Evolutionary conservation across 2,797 vertebrate species (phyloP), one percentile per base, ranked within the genome.

Genomic region (Odontamblyopus lacepedii): DNA sequence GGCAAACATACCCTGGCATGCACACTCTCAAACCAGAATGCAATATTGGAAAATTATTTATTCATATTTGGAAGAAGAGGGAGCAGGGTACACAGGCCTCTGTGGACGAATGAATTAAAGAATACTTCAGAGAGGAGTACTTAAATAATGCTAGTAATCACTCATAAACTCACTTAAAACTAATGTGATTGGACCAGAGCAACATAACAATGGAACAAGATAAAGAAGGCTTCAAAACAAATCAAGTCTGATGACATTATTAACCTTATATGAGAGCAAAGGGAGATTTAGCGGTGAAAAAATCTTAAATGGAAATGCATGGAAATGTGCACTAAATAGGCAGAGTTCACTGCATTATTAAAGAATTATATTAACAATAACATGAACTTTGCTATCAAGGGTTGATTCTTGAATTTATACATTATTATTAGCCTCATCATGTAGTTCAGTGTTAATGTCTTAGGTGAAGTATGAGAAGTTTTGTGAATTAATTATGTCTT

Each of bases 61-160:
- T 83, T 85, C 70, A 81, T 84, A 84, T 85, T 84, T 78, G 76
- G 77, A 53, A 83, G 70, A 82, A 83, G 70, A 82, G 79, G 77
- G 59, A 82, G 70, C 50, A 76, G 83, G 75, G 74, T 66, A 32
- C 56, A 50, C 53, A 77, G 72, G 57, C 74, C 73, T 66, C 69
- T 71, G 44, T 79, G 74, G 73, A 84, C 67, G 78, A 78, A 74
- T 26, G 53, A 72, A 86, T 81, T 69, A 66, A 16, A 27, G 13
- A 66, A 51, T 66, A 66, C 64, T 50, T 50, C 70, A 71, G 27
- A 57, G 61, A 70, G 62, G 41, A 66, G 30, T 67, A 55, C 41
- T 61, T 62, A 62, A 71, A 44, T 51, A 50, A 75, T 57, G 29
- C 61, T 51, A 32, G 30, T 66, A 29, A 77, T 66, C 64, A 66